A percentile compares a stretch with the other conserved stretches of the same genome.
These are phyloP conservation scores for Platerodrilus igneus DNA, from an alignment of 2,888 invertebrate genomes.

Conservation along the genomic window DNA sequence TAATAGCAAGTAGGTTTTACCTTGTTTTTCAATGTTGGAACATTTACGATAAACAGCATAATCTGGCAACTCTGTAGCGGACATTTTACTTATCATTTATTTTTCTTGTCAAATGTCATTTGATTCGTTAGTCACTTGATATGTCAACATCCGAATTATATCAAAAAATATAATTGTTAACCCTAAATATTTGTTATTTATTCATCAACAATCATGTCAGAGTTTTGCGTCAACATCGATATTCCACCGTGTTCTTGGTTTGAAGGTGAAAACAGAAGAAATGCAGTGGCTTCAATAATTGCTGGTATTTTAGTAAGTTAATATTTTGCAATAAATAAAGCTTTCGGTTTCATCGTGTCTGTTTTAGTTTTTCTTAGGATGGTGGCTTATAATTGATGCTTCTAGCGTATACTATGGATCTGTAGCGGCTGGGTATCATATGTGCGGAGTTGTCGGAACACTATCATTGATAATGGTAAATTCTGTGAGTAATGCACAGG, in stretches of 20 bases:
- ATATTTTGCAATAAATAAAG: conserved; percentile 13
- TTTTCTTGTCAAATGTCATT: too few relatives aligned
- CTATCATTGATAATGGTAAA: conserved; percentile 96
- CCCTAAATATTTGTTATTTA: too few relatives aligned
- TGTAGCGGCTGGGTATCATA: conserved; percentile 77
- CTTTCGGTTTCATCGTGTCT: conserved; percentile 32
- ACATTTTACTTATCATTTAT: too few relatives aligned
- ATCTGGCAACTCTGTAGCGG: too few relatives aligned
- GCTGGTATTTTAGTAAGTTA: conserved; percentile 78
- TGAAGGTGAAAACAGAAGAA: conserved; percentile 80
- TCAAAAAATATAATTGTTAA: too few relatives aligned
- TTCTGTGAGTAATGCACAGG: conserved; percentile 92
- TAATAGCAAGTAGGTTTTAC: too few relatives aligned
- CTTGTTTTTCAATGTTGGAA: too few relatives aligned
- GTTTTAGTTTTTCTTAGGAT: conserved; percentile 86
- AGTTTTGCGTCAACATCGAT: conserved; percentile 64
- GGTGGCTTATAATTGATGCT: conserved; percentile 98
- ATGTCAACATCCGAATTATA: too few relatives aligned
- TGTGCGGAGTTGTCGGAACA: conserved; percentile 93
- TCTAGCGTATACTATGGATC: conserved; percentile 71
- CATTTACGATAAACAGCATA: too few relatives aligned
- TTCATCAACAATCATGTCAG: too few relatives aligned
- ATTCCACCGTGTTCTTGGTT: conserved; percentile 78
- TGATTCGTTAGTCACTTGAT: too few relatives aligned
- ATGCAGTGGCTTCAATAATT: conserved; percentile 77